These are phyloP conservation scores for Cantharis rustica DNA, from an alignment of 2,888 invertebrate genomes.

Conservation along the genomic window DNA sequence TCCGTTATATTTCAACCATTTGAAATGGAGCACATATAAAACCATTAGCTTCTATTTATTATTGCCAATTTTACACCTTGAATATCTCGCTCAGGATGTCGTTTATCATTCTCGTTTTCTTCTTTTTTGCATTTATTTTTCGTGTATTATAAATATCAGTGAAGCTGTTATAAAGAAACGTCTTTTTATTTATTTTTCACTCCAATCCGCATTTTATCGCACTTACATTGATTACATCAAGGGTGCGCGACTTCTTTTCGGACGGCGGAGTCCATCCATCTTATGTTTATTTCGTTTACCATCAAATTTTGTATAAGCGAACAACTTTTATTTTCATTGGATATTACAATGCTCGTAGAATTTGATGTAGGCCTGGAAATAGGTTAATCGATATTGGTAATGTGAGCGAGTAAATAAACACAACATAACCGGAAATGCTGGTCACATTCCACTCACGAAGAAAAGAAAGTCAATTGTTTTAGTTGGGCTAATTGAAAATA, in stretches of 20 bases:
- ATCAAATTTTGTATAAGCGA: background rate
- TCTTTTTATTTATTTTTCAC: background rate
- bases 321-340: background rate
- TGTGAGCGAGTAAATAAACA: background rate
- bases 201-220: background rate
- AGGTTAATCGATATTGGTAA: background rate
- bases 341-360: background rate
- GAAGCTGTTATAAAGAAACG: background rate
- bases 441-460: background rate
- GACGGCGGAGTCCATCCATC: background rate
- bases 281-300: background rate
- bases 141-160: background rate
- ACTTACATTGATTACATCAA: background rate
- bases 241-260: background rate
- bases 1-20: conserved; percentile 6
- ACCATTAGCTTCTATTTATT: conserved; percentile 16
- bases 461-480: background rate
- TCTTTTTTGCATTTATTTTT: background rate
- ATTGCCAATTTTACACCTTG: conserved; percentile 7
- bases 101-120: background rate
- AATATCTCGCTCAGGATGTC: background rate
- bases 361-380: background rate
- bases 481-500: background rate
- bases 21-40: conserved; percentile 11
- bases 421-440: background rate